These are phyloP conservation scores for Daktulosphaira vitifoliae DNA, from an alignment of 1,140 invertebrate genomes.

Conservation along the genomic window DNA sequence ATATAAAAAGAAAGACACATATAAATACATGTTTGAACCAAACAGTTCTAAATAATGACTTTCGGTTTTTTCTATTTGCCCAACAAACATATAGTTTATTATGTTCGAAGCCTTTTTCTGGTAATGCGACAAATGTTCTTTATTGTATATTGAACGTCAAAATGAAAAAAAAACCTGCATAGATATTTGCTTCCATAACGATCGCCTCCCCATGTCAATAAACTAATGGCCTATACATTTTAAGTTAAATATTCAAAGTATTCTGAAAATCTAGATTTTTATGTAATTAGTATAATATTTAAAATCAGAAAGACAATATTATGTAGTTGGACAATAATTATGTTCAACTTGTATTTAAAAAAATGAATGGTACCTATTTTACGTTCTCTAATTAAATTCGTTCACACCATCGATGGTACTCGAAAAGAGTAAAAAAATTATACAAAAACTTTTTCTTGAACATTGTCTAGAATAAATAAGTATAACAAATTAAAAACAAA, in stretches of 20 bases:
- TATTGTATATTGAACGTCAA: not conserved
- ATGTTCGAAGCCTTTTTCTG: too few species aligned
- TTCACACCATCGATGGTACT: not conserved
- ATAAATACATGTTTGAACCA: too few species aligned
- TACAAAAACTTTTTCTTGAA: slow-evolving; percentile 15
- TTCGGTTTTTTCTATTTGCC: too few species aligned
- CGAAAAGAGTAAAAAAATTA: slow-evolving; percentile 3
- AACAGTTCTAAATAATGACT: too few species aligned
- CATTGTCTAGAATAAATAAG: slow-evolving; percentile 23
- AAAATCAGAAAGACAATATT: too few species aligned
- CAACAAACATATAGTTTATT: too few species aligned
- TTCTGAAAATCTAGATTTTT: too few species aligned
- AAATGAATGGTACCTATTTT: not conserved
- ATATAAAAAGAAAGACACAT: too few species aligned
- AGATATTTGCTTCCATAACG: not conserved
- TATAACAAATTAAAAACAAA: slow-evolving; percentile 28
- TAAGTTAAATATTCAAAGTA: too few species aligned
- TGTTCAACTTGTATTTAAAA: too few species aligned
- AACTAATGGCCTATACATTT: slow-evolving; percentile 15
- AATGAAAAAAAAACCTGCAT: not conserved
- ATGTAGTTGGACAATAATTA: too few species aligned
- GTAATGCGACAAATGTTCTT: not conserved
- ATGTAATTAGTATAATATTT: too few species aligned
- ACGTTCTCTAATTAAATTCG: slow-evolving; percentile 25
- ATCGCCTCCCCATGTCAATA: slow-evolving; percentile 11